Conservation (phyloP, 2,113 vertebrate genomes). For the Eulacestoma nigropectus region DNA sequence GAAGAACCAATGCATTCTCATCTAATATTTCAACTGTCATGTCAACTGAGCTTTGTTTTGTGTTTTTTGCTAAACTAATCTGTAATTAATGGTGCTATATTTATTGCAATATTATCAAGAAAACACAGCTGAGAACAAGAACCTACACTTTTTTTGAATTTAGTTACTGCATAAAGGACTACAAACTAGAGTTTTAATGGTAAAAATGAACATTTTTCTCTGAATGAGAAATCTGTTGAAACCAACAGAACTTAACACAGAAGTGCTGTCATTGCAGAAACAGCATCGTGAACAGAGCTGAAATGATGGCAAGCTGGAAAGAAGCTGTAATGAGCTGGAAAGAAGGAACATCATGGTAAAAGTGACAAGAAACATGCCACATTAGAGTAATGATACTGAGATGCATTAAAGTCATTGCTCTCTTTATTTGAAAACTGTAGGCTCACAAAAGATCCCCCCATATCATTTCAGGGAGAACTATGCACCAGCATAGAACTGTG, state of each 20-base stretch:
- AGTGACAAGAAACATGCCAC: neutral
- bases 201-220: neutral
- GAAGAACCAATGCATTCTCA: neutral
- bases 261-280: slow-evolving; percentile 8
- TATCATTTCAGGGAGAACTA: neutral
- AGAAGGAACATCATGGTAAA: neutral
- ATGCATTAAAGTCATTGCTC: neutral
- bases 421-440: neutral
- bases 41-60: neutral
- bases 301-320: neutral
- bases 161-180: neutral
- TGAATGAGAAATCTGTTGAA: neutral
- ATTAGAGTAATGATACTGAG: neutral
- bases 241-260: neutral
- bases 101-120: neutral
- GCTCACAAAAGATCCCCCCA: neutral
- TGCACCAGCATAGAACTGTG: neutral
- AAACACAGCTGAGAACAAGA: neutral
- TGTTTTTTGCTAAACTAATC: neutral
- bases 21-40: neutral
- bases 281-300: neutral
- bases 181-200: neutral
- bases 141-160: neutral
- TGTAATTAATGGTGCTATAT: neutral
- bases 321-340: neutral